Evolutionary conservation across 2,113 vertebrate genomes (phyloP).

Genomic region (Leptobrachium ailaonicum): DNA sequence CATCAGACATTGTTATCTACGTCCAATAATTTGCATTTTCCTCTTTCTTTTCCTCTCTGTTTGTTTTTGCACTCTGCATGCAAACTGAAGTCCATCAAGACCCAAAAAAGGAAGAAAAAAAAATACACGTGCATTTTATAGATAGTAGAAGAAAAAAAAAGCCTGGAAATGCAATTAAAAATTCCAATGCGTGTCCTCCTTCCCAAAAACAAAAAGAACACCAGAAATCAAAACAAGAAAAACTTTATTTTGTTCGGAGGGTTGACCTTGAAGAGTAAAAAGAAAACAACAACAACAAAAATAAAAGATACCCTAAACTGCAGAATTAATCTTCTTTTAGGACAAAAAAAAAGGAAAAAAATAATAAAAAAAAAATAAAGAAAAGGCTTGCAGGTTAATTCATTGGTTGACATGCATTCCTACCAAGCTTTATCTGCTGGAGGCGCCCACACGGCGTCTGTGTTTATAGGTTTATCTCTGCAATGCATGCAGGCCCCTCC

Average conservation of each 20-base stretch:
- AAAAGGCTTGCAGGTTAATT: constrained; percentile 72
- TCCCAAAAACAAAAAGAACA: constrained; percentile 69
- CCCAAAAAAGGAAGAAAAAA: constrained; percentile 73
- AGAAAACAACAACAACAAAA: constrained; percentile 47
- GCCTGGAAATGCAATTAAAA: constrained; percentile 92
- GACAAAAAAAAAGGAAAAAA: constrained; percentile 55
- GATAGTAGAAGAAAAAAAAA: constrained; percentile 77
- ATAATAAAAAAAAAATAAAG: constrained; percentile 51
- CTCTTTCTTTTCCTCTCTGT: constrained; percentile 55
- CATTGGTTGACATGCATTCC: constrained; percentile 78
- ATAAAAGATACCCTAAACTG: constrained; percentile 68
- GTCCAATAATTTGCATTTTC: constrained; percentile 48
- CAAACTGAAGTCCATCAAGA: constrained; percentile 97
- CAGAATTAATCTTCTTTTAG: constrained; percentile 60
- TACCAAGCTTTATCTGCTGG: constrained; percentile 42
- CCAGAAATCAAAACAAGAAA: constrained; percentile 63
- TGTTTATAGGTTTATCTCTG: neutral
- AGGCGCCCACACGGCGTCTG: constrained; percentile 6
- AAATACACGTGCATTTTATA: constrained; percentile 88
- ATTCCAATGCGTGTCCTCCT: constrained; percentile 76
- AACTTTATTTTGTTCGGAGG: constrained; percentile 62
- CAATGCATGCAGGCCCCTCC: constrained; percentile 39
- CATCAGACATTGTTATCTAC: constrained; percentile 6
- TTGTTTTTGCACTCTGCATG: constrained; percentile 92
- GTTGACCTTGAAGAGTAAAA: constrained; percentile 71